Evolutionary conservation across 2,888 invertebrate genomes (phyloP).

Genomic region (Clostera curtula): DNA sequence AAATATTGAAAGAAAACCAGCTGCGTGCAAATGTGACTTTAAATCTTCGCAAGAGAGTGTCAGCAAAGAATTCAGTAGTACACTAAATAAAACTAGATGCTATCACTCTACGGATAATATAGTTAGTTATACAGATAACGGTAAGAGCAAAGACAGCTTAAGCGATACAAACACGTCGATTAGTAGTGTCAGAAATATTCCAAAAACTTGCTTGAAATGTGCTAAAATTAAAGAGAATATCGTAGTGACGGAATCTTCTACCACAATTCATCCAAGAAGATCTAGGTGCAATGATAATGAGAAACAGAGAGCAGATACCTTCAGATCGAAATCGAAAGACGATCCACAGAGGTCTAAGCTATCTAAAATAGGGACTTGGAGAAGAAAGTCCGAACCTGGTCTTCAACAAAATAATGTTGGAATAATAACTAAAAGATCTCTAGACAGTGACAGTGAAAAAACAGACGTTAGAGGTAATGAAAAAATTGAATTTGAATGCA

Average conservation of each 20-base stretch:
- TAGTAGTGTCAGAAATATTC: conserved; percentile 46
- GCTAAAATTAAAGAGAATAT: conserved; percentile 70
- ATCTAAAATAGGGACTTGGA: conserved; percentile 78
- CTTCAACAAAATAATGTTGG: conserved; percentile 56
- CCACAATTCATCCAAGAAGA: conserved; percentile 41
- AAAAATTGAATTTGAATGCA: conserved; percentile 65
- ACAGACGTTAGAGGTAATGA: conserved; percentile 48
- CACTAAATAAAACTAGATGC: conserved; percentile 56
- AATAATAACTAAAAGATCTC: conserved; percentile 45
- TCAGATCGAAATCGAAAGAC: conserved; percentile 67
- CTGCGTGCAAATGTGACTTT: conserved; percentile 59
- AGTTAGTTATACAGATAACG: conserved; percentile 47
- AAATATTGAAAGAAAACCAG: conserved; percentile 49
- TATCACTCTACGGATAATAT: conserved; percentile 68
- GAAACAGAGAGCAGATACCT: conserved; percentile 54
- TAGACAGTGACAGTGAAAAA: conserved; percentile 53
- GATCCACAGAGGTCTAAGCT: conserved; percentile 65
- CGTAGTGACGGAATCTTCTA: conserved; percentile 44
- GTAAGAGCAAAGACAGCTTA: conserved; percentile 53
- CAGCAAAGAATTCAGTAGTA: conserved; percentile 46
- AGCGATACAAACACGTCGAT: conserved; percentile 48
- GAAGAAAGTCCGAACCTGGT: conserved; percentile 84
- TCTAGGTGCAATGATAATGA: conserved; percentile 54
- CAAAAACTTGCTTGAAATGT: conserved; percentile 66
- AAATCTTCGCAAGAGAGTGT: conserved; percentile 68